Evolutionary conservation across 2,113 vertebrate species (phyloP).

Genomic region (Sphaerodactylus townsendi): DNA sequence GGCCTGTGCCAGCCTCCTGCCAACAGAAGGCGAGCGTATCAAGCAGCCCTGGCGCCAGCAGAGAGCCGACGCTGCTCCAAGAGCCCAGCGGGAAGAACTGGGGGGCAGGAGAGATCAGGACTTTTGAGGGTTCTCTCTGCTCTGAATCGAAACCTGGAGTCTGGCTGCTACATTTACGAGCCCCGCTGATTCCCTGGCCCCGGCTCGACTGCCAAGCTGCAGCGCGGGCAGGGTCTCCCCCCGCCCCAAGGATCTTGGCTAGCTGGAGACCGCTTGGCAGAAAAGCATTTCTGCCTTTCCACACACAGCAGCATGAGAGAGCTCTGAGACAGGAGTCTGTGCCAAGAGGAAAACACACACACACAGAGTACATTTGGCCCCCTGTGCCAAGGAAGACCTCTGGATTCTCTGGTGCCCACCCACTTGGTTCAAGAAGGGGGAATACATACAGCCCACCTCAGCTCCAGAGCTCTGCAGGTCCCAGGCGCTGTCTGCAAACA

Average conservation of each 20-base stretch:
- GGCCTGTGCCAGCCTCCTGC: background rate
- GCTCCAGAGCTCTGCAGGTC: no score
- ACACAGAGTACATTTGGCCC: no score
- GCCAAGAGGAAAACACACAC: no score
- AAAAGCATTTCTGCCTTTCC: background rate
- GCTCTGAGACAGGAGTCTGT: no score
- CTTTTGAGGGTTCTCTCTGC: background rate
- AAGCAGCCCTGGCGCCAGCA: background rate
- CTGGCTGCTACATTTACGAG: slow-evolving; percentile 26
- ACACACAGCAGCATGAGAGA: background rate
- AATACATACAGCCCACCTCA: background rate
- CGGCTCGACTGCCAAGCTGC: background rate
- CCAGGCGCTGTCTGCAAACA: background rate
- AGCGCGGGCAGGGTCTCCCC: background rate
- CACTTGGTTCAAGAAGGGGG: no score
- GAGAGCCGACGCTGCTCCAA: background rate
- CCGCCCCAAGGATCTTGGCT: background rate
- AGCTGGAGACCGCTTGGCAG: background rate
- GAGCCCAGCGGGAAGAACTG: background rate
- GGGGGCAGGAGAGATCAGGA: background rate
- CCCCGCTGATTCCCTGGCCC: background rate
- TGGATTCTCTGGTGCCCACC: no score
- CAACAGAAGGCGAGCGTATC: background rate
- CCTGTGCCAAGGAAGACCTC: no score
- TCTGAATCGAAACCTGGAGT: background rate